Percentiles rank a stretch among this genome's conserved stretches.
These are phyloP conservation scores for Lutraria rhynchaena DNA, from an alignment of 1,140 invertebrate genomes.

Conservation along the genomic window DNA sequence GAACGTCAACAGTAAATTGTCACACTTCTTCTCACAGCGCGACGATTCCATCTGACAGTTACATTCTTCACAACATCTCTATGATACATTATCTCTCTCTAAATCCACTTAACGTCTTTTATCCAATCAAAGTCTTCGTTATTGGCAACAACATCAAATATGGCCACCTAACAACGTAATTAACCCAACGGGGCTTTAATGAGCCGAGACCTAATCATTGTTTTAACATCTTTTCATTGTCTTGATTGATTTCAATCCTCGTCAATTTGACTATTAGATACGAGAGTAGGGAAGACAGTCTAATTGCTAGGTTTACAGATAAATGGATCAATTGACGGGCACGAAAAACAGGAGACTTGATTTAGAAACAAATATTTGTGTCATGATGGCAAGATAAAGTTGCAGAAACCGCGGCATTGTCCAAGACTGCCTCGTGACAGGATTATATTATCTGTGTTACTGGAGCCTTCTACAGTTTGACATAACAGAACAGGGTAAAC, in stretches of 20 bases:
- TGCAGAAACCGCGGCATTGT: too few relatives aligned
- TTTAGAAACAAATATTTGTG: slow-evolving; percentile 23
- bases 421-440: too few relatives aligned
- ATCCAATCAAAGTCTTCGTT: slow-evolving; percentile 49
- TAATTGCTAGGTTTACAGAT: slow-evolving; percentile 31
- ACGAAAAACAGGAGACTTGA: not conserved
- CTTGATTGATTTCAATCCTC: slow-evolving; percentile 52
- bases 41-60: not conserved
- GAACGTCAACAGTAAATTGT: not conserved
- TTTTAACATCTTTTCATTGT: slow-evolving; percentile 61
- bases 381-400: too few relatives aligned
- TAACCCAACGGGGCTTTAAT: slow-evolving; percentile 54
- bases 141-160: slow-evolving; percentile 37
- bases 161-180: slow-evolving; percentile 52
- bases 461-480: too few relatives aligned
- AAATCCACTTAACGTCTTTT: slow-evolving; percentile 35
- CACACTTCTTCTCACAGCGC: not conserved
- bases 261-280: slow-evolving; percentile 37
- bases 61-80: not conserved
- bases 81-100: not conserved
- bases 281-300: slow-evolving; percentile 15
- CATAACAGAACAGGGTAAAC: too few relatives aligned
- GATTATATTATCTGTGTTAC: too few relatives aligned
- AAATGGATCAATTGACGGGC: slow-evolving; percentile 15
- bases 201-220: slow-evolving; percentile 57